Conservation (phyloP, 1,140 invertebrate species). For the Sycophila sp. region DNA sequence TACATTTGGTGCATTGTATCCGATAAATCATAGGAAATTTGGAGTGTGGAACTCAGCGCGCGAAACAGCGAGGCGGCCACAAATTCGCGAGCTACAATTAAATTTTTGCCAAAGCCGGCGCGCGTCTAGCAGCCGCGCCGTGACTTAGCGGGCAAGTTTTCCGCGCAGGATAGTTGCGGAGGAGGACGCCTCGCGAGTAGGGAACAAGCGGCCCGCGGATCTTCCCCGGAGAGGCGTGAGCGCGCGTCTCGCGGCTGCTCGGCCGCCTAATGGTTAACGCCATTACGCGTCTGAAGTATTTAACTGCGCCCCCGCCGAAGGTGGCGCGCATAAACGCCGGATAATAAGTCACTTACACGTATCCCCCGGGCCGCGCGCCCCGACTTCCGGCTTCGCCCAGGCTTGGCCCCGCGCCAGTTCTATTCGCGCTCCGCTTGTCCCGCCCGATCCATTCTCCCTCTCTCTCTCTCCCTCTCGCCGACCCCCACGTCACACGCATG, state of each 20-base stretch:
- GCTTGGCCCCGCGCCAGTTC: conserved; percentile 57
- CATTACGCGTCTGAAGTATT: conserved; percentile 42
- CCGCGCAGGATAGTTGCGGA: too few relatives aligned
- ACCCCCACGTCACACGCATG: conserved; percentile 58
- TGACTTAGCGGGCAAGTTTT: too few relatives aligned
- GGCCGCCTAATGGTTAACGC: conserved; percentile 46
- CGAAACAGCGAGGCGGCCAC: too few relatives aligned
- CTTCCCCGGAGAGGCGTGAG: too few relatives aligned
- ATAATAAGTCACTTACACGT: conserved; percentile 62
- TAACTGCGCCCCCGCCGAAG: background rate
- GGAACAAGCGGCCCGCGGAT: too few relatives aligned
- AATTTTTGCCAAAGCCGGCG: too few relatives aligned
- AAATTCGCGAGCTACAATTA: too few relatives aligned
- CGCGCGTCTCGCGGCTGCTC: background rate
- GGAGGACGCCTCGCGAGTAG: too few relatives aligned
- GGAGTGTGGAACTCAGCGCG: too few relatives aligned
- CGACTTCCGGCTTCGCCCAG: conserved; percentile 11
- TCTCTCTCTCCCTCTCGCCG: conserved; percentile 48
- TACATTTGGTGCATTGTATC: too few relatives aligned
- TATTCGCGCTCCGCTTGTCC: conserved; percentile 60
- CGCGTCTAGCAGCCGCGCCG: too few relatives aligned
- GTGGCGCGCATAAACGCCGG: conserved; percentile 53
- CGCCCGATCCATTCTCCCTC: conserved; percentile 41
- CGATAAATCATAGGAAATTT: too few relatives aligned
- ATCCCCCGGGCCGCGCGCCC: background rate